phyloP scores from a whole-genome alignment of 1,140 invertebrate genomes.

The Planococcus citri region DNA sequence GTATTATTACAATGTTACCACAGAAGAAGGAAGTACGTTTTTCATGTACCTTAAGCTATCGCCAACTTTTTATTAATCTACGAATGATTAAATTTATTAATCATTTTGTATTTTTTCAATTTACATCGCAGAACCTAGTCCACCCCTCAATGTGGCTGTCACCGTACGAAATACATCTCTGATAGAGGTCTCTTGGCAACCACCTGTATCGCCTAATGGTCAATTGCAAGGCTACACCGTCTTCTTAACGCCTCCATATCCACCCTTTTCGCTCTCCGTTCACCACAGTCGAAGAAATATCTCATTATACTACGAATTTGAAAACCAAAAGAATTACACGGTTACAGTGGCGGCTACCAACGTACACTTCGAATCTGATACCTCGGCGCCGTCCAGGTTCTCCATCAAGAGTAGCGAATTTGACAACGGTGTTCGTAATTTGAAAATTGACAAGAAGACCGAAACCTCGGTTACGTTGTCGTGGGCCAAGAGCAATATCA shows the following conservation, averaged over 20 bases:
- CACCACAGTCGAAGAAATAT: conserved; percentile 35
- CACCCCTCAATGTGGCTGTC: conserved; percentile 49
- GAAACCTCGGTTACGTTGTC: conserved; percentile 41
- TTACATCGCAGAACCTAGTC: conserved; percentile 42
- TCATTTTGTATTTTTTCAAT: conserved; percentile 20
- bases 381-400: conserved; percentile 32
- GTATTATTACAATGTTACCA: conserved; percentile 45
- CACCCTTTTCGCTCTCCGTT: conserved; percentile 33
- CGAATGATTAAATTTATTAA: conserved; percentile 8
- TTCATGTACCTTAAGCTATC: too few species aligned
- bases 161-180: conserved; percentile 47
- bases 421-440: conserved; percentile 44
- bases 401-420: conserved; percentile 48
- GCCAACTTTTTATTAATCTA: too few species aligned
- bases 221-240: conserved; percentile 48
- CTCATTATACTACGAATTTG: conserved; percentile 36
- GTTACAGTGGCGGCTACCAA: conserved; percentile 64
- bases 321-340: conserved; percentile 48
- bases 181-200: conserved; percentile 52
- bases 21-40: conserved; percentile 51
- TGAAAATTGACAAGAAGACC: conserved; percentile 38
- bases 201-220: conserved; percentile 49
- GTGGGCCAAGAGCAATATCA: conserved; percentile 45
- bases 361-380: conserved; percentile 40
- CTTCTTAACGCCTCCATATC: conserved; percentile 44